Evolutionary conservation across 2,113 vertebrate species (phyloP).

Genomic region (human): GRCh38 chr1:178334001-178334500

Average conservation of each 20-base stretch:
- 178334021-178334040: not conserved
- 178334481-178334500: too few relatives aligned
- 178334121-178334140: not conserved
- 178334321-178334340: not conserved
- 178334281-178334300: not conserved
- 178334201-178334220: slow-evolving; percentile 4
- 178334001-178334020: not conserved
- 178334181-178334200: not conserved
- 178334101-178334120: not conserved
- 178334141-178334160: not conserved
- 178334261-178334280: not conserved
- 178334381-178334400: too few relatives aligned
- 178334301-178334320: not conserved
- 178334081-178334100: not conserved
- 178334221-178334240: slow-evolving; percentile 33
- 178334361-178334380: too few relatives aligned
- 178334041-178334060: slow-evolving; percentile 26
- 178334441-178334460: too few relatives aligned
- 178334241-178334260: slow-evolving; percentile 22
- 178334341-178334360: too few relatives aligned
- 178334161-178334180: not conserved
- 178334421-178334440: too few relatives aligned
- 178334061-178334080: slow-evolving; percentile 41
- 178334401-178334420: too few relatives aligned
- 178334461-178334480: too few relatives aligned